phyloP scores from a whole-genome alignment of 2,113 vertebrate species.

The Dicentrarchus labrax region DNA sequence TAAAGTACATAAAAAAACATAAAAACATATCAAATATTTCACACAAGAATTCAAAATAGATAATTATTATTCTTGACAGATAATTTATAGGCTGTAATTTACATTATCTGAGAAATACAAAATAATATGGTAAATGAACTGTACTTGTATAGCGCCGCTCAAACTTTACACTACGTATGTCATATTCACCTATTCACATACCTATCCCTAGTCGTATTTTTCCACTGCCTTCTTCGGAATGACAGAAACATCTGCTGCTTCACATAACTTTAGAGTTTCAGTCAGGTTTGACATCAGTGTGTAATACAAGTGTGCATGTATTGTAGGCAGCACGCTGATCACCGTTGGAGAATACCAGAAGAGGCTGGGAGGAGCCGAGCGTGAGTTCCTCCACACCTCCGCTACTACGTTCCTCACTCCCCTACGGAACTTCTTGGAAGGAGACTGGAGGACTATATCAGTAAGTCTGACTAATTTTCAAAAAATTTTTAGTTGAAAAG shows the following conservation, averaged over 20 bases:
- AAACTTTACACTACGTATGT: too few relatives aligned
- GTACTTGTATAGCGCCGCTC: too few relatives aligned
- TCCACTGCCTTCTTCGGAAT: not conserved
- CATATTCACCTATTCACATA: too few relatives aligned
- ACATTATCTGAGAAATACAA: too few relatives aligned
- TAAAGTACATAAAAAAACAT: too few relatives aligned
- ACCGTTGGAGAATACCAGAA: slow-evolving; percentile 94
- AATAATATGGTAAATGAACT: too few relatives aligned
- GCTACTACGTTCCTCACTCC: slow-evolving; percentile 93
- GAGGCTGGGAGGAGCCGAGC: slow-evolving; percentile 90
- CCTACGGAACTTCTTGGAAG: slow-evolving; percentile 96
- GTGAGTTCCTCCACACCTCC: slow-evolving; percentile 93
- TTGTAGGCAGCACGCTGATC: slow-evolving; percentile 87
- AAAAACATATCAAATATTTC: too few relatives aligned
- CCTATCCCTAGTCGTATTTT: not conserved
- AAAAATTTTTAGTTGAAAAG: too few relatives aligned
- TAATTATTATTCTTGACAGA: too few relatives aligned
- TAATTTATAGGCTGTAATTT: too few relatives aligned
- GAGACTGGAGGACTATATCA: slow-evolving; percentile 97
- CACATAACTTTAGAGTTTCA: not conserved
- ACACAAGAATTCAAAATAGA: too few relatives aligned
- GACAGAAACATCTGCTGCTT: not conserved
- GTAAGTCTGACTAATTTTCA: slow-evolving; percentile 80
- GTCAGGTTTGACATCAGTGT: not conserved
- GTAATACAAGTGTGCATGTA: not conserved